A percentile compares a stretch with the other conserved stretches of the same genome.
These are phyloP conservation scores for Odontocerum albicorne DNA, from an alignment of 2,888 invertebrate species.

Conservation along the genomic window DNA sequence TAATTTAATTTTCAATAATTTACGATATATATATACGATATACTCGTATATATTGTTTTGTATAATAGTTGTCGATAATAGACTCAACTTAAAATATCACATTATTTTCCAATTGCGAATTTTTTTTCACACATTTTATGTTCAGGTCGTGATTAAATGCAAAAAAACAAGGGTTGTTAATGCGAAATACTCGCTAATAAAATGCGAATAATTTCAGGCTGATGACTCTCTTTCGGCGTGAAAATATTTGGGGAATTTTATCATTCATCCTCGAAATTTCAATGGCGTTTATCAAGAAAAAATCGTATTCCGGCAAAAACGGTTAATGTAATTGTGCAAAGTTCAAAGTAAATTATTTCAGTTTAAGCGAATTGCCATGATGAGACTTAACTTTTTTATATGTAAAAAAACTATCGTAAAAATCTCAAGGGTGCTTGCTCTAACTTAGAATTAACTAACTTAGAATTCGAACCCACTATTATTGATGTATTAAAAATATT, in stretches of 20 bases:
- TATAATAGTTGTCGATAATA: neutral
- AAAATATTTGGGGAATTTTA: neutral
- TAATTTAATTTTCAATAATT: neutral
- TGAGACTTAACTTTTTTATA: too few relatives aligned
- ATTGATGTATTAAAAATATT: too few relatives aligned
- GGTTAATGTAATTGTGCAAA: too few relatives aligned
- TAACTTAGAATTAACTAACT: too few relatives aligned
- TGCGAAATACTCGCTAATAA: conserved; percentile 15
- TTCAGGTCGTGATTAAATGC: conserved; percentile 9
- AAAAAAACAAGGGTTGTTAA: conserved; percentile 26
- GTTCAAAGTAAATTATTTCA: too few relatives aligned
- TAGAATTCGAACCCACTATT: too few relatives aligned
- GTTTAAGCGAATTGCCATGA: too few relatives aligned
- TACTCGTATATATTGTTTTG: neutral
- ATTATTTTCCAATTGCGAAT: neutral
- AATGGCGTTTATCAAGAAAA: too few relatives aligned
- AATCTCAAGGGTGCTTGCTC: too few relatives aligned
- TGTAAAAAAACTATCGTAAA: too few relatives aligned
- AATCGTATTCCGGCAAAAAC: too few relatives aligned
- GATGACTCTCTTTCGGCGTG: conserved; percentile 25
- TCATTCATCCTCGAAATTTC: too few relatives aligned
- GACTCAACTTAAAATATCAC: neutral
- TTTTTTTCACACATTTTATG: neutral
- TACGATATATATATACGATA: neutral
- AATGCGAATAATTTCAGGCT: conserved; percentile 30